phyloP scores from a whole-genome alignment of 2,113 vertebrate species.

The Paedocypris sp. region DNA sequence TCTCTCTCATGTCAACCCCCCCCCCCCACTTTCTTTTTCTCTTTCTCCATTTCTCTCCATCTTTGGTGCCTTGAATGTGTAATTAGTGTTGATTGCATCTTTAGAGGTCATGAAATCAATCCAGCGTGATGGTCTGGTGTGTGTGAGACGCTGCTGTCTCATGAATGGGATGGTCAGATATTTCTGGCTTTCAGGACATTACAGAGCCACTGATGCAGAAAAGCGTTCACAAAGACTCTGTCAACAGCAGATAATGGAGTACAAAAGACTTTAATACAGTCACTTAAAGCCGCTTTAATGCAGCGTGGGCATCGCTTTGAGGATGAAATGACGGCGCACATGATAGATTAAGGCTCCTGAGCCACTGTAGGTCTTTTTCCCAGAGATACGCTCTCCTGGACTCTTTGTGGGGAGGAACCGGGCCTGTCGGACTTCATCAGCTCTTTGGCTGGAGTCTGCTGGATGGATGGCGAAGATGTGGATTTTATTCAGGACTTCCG shows the following conservation, averaged over 20 bases:
- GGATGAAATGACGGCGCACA: conserved; percentile 45
- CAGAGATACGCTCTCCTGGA: conserved; percentile 39
- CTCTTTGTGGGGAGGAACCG: conserved; percentile 45
- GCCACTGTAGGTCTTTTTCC: conserved; percentile 45
- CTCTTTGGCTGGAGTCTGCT: conserved; percentile 34
- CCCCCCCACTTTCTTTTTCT: too few relatives aligned
- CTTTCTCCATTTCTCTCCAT: too few relatives aligned
- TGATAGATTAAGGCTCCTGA: conserved; percentile 47
- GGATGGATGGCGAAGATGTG: conserved; percentile 45
- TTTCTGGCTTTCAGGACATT: conserved; percentile 50
- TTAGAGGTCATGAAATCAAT: too few relatives aligned
- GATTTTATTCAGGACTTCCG: conserved; percentile 34
- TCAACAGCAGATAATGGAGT: conserved; percentile 49
- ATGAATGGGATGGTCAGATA: conserved; percentile 48
- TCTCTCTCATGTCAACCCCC: too few relatives aligned
- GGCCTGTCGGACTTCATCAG: conserved; percentile 44
- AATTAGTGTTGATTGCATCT: too few relatives aligned
- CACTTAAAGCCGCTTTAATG: conserved; percentile 52
- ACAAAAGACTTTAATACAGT: conserved; percentile 53
- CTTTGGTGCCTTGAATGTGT: too few relatives aligned
- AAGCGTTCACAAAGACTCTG: conserved; percentile 45
- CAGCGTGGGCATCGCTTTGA: conserved; percentile 44
- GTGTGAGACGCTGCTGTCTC: neutral
- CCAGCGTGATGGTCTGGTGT: neutral
- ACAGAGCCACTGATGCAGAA: conserved; percentile 45